A percentile compares a stretch with the other conserved stretches of the same genome.
Evolutionary conservation across 2,888 invertebrate genomes (phyloP).

Genomic region (Lamproptera curius): DNA sequence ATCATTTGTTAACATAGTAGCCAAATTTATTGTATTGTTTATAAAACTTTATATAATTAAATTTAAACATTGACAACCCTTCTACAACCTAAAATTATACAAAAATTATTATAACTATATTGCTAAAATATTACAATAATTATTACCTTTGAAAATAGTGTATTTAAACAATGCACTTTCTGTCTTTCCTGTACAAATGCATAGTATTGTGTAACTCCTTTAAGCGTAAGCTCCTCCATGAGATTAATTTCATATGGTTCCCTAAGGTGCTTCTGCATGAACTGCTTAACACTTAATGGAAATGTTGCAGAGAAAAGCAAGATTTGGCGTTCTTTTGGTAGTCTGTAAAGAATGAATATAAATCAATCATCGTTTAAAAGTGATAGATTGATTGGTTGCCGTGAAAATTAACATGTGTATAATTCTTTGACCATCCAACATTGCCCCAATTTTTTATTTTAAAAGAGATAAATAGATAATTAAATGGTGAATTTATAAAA

Average conservation of each 20-base stretch:
- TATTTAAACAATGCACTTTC: constrained; percentile 99
- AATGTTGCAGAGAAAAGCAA: constrained; percentile 99
- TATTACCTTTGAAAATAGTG: constrained; percentile 96
- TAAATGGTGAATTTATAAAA: too few species aligned
- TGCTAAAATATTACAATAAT: too few species aligned
- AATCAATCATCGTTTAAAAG: neutral
- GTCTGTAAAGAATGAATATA: constrained; percentile 63
- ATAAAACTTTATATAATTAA: too few species aligned
- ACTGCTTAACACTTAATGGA: constrained; percentile 98
- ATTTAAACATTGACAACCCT: too few species aligned
- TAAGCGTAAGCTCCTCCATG: constrained; percentile 99
- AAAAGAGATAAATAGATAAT: too few species aligned
- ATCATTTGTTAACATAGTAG: too few species aligned
- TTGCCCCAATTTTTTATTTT: too few species aligned
- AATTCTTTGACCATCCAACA: too few species aligned
- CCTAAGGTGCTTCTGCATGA: constrained; percentile 98
- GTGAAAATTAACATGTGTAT: too few species aligned
- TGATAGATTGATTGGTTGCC: neutral
- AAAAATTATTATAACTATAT: too few species aligned
- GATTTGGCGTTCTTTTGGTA: constrained; percentile 98
- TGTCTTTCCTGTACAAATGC: constrained; percentile 99
- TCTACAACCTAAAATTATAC: too few species aligned
- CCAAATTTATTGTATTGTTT: too few species aligned
- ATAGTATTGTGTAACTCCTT: constrained; percentile 99
- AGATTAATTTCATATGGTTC: constrained; percentile 99